Percentiles rank a stretch among this genome's conserved stretches.
These are phyloP conservation scores for Automeris io DNA, from an alignment of 2,888 invertebrate genomes.

Conservation along the genomic window DNA sequence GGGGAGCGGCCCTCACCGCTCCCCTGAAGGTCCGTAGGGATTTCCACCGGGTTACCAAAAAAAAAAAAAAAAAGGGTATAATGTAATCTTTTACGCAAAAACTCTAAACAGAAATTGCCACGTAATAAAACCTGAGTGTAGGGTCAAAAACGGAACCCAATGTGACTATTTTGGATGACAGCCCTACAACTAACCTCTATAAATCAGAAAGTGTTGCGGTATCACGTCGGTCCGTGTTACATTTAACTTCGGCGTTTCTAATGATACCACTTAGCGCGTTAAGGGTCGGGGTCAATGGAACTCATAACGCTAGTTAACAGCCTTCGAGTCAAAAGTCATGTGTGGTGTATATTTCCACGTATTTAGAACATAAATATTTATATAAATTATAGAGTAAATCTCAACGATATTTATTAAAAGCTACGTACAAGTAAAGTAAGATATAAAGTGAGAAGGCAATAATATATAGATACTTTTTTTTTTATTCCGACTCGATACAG, in stretches of 20 bases:
- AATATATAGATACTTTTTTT: neutral
- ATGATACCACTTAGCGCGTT: conserved; percentile 1
- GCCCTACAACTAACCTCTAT: conserved; percentile 13
- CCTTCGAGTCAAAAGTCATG: too few relatives aligned
- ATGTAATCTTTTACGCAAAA: neutral
- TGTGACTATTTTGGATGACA: neutral
- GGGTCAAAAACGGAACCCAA: neutral
- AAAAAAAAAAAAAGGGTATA: too few relatives aligned
- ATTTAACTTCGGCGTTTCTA: neutral
- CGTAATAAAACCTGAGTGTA: too few relatives aligned
- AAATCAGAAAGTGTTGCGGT: conserved; percentile 19
- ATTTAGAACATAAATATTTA: too few relatives aligned
- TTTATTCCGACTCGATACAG: too few relatives aligned
- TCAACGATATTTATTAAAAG: too few relatives aligned
- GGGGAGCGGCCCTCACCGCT: too few relatives aligned
- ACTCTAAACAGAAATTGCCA: neutral
- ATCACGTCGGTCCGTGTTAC: conserved; percentile 3
- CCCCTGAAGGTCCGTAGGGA: too few relatives aligned
- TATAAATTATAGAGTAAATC: too few relatives aligned
- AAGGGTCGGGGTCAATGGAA: neutral
- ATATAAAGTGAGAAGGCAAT: neutral
- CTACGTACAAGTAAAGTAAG: neutral
- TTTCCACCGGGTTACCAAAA: too few relatives aligned
- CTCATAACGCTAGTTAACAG: neutral
- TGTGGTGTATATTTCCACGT: too few relatives aligned